Conservation (phyloP, 2,113 vertebrate species). For the Peromyscus maniculatus region DNA sequence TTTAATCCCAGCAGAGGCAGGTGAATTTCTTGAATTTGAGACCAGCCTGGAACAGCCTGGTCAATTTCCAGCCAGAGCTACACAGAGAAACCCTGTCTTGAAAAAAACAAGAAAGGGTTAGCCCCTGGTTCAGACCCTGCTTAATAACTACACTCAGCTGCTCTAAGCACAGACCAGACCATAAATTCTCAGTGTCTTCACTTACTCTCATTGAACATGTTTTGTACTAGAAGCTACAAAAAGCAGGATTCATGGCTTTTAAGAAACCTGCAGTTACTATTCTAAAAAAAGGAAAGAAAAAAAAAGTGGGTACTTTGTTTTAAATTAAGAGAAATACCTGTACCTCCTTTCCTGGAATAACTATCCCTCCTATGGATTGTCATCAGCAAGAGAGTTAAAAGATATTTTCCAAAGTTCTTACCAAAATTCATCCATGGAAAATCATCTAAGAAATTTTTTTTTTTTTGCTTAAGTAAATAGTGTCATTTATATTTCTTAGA, state of each 20-base stretch:
- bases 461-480: conserved; percentile 73
- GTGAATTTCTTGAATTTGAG: not conserved
- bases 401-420: conserved; percentile 53
- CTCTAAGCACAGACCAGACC: not conserved
- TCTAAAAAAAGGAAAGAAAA: not conserved
- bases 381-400: conserved; percentile 5
- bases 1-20: not conserved
- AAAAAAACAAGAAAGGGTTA: not conserved
- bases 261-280: not conserved
- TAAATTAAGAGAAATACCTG: not conserved
- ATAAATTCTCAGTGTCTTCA: conserved; percentile 8
- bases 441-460: conserved; percentile 63
- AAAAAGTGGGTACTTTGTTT: conserved; percentile 36
- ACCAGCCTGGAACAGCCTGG: not conserved
- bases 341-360: not conserved
- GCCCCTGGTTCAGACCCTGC: conserved; percentile 11
- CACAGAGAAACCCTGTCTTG: not conserved
- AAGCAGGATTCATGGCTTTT: conserved; percentile 13
- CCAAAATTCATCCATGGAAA: conserved; percentile 55
- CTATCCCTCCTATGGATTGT: not conserved
- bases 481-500: conserved; percentile 81
- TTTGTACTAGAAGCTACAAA: not conserved
- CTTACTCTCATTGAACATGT: conserved; percentile 18
- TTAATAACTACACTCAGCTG: not conserved
- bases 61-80: not conserved